Conservation (phyloP, 2,797 vertebrate genomes). For the Cottoperca gobio region DNA sequence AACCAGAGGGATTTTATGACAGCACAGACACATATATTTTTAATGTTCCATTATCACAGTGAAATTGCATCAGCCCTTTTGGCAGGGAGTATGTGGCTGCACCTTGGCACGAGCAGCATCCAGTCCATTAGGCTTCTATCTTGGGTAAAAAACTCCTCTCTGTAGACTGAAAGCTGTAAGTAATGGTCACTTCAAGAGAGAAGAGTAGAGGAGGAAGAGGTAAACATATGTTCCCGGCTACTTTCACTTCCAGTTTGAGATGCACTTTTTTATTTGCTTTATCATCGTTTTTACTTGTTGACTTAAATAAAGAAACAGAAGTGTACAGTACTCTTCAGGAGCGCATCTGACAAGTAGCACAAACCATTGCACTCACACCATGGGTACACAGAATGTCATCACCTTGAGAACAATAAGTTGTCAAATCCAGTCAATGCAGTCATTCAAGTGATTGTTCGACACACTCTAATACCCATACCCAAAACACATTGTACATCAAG, state of each 20-base stretch:
- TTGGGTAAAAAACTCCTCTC: conserved; percentile 30
- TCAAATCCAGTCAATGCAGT: conserved; percentile 22
- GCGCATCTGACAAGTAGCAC: conserved; percentile 11
- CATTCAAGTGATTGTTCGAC: conserved; percentile 21
- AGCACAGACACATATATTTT: conserved; percentile 74
- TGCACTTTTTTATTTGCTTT: not conserved
- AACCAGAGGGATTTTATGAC: conserved; percentile 71
- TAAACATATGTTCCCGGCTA: not conserved
- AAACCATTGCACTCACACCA: conserved; percentile 11
- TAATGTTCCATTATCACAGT: conserved; percentile 76
- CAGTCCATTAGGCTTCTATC: conserved; percentile 62
- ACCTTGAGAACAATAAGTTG: conserved; percentile 39
- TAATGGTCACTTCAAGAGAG: conserved; percentile 32
- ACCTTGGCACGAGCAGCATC: conserved; percentile 62
- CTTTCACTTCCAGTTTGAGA: conserved; percentile 15
- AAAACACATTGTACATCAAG: no score
- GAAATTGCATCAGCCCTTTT: conserved; percentile 68
- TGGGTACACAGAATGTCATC: conserved; percentile 25
- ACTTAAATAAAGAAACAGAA: conserved; percentile 9
- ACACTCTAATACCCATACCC: conserved; percentile 17
- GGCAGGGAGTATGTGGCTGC: conserved; percentile 46
- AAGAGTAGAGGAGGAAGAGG: not conserved
- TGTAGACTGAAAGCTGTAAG: conserved; percentile 28
- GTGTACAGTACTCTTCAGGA: not conserved
- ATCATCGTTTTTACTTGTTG: not conserved